Evolutionary conservation across 2,888 invertebrate genomes (phyloP).

Genomic region (Stenodera caucasica): DNA sequence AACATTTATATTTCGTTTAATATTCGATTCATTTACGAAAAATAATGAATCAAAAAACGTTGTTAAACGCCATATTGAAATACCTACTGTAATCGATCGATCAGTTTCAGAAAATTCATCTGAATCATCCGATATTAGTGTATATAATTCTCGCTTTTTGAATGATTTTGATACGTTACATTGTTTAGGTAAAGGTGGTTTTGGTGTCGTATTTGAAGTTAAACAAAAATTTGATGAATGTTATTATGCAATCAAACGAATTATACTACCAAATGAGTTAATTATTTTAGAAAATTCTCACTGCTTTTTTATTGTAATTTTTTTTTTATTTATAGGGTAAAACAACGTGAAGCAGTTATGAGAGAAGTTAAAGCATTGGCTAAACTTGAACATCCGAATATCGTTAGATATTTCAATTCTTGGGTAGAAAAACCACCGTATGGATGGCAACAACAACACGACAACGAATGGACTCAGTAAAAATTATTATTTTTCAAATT

Average conservation of each 20-base stretch:
- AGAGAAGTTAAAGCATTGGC: constrained; percentile 95
- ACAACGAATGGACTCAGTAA: constrained; percentile 61
- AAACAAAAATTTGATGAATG: constrained; percentile 92
- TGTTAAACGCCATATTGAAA: constrained; percentile 38
- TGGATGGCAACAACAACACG: constrained; percentile 83
- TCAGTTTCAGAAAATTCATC: constrained; percentile 45
- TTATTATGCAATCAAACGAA: constrained; percentile 93
- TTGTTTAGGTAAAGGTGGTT: constrained; percentile 88
- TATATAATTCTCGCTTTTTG: constrained; percentile 69
- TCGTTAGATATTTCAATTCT: constrained; percentile 93
- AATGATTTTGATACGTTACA: constrained; percentile 82
- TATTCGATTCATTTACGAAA: constrained; percentile 45
- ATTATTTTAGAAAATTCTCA: constrained; percentile 24
- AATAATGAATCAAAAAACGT: constrained; percentile 31
- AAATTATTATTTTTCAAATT: background rate
- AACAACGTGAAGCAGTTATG: constrained; percentile 83
- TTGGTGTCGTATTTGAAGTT: constrained; percentile 95
- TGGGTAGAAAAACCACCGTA: constrained; percentile 93
- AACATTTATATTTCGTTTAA: constrained; percentile 69
- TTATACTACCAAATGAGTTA: constrained; percentile 78
- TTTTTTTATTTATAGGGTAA: constrained; percentile 60
- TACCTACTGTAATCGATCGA: constrained; percentile 28
- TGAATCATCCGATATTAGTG: constrained; percentile 15
- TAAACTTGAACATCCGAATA: constrained; percentile 91
- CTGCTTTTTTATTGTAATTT: constrained; percentile 1